These are phyloP conservation scores for Epinotia nisella DNA, from an alignment of 2,888 invertebrate genomes.

Conservation along the genomic window DNA sequence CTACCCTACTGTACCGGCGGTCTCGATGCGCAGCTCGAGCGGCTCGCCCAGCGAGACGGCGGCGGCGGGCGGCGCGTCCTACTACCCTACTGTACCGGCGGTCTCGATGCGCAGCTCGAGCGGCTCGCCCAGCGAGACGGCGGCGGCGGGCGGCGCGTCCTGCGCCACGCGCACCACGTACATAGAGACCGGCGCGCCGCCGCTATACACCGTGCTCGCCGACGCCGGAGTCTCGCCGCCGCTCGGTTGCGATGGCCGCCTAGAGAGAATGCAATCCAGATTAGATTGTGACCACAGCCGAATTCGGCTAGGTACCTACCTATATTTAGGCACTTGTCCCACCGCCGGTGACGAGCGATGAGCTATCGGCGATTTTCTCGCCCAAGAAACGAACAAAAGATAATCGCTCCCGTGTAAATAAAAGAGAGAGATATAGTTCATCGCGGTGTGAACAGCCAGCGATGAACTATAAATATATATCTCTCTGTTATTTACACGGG, in stretches of 20 bases:
- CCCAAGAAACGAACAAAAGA: too few relatives aligned
- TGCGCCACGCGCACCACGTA: conserved; percentile 70
- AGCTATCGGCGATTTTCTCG: too few relatives aligned
- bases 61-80: too few relatives aligned
- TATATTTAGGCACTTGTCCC: too few relatives aligned
- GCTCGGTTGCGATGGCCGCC: conserved; percentile 61
- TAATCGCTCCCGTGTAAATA: too few relatives aligned
- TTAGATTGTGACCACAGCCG: background rate
- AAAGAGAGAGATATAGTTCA: too few relatives aligned
- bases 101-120: conserved; percentile 76
- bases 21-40: too few relatives aligned
- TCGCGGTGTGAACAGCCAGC: too few relatives aligned
- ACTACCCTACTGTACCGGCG: conserved; percentile 57
- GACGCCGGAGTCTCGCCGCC: conserved; percentile 55
- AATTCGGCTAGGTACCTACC: background rate
- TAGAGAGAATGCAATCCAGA: conserved; percentile 40
- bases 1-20: too few relatives aligned
- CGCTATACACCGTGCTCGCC: conserved; percentile 73
- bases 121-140: conserved; percentile 75
- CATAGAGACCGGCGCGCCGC: conserved; percentile 67
- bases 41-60: conserved; percentile 57
- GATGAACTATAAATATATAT: too few relatives aligned
- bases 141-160: conserved; percentile 54
- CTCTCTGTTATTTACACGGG: too few relatives aligned
- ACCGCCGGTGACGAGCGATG: too few relatives aligned